Evolutionary conservation across 1,140 invertebrate species (phyloP).

Genomic region (Apis florea): DNA sequence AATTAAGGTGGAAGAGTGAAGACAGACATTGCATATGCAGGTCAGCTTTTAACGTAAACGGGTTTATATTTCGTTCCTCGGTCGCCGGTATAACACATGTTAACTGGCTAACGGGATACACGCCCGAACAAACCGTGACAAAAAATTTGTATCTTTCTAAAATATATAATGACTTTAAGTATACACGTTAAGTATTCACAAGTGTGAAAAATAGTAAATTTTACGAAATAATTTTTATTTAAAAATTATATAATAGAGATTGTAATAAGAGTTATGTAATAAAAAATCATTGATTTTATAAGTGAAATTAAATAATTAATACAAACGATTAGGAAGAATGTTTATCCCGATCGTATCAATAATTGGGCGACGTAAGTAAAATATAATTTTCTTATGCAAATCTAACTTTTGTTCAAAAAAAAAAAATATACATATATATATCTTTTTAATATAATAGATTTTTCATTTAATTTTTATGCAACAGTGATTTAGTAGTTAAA

Average conservation of each 20-base stretch:
- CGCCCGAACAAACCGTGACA: constrained; percentile 29
- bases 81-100: constrained; percentile 42
- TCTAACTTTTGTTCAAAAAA: too few relatives aligned
- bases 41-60: constrained; percentile 51
- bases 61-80: constrained; percentile 54
- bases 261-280: not conserved
- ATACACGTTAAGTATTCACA: not conserved
- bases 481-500: too few relatives aligned
- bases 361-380: too few relatives aligned
- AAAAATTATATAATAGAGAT: too few relatives aligned
- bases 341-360: too few relatives aligned
- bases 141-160: constrained; percentile 53
- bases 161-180: constrained; percentile 18
- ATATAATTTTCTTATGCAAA: too few relatives aligned
- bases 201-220: not conserved
- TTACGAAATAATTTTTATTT: not conserved
- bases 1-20: constrained; percentile 34
- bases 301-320: too few relatives aligned
- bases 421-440: too few relatives aligned
- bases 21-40: constrained; percentile 34
- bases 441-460: too few relatives aligned
- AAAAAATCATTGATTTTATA: not conserved
- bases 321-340: too few relatives aligned
- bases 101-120: constrained; percentile 57
- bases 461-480: too few relatives aligned